Evolutionary conservation across 2,888 invertebrate genomes (phyloP).

Genomic region (Pycnomerus fuliginosus): DNA sequence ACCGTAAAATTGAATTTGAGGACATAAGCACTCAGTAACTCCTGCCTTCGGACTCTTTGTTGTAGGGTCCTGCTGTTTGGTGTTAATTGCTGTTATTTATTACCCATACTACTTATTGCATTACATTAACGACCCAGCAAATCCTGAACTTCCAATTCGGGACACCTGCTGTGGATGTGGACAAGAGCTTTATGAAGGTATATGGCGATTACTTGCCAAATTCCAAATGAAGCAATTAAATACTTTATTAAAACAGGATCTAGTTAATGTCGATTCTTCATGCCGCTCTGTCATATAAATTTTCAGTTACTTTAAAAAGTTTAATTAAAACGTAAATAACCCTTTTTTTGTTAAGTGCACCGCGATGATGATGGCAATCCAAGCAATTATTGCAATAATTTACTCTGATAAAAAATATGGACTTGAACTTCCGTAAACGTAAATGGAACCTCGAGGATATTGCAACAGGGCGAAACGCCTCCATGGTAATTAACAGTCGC

Average conservation of each 20-base stretch:
- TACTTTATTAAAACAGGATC: neutral
- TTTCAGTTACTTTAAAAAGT: slow-evolving; percentile 1
- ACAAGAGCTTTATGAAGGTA: neutral
- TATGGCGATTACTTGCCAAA: neutral
- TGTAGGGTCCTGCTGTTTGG: slow-evolving; percentile 5
- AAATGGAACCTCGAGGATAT: slow-evolving; percentile 19
- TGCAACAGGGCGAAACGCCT: slow-evolving; percentile 18
- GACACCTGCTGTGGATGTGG: neutral
- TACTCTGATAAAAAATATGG: slow-evolving; percentile 9
- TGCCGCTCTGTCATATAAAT: neutral
- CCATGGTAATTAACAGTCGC: slow-evolving; percentile 19
- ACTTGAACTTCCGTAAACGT: slow-evolving; percentile 14
- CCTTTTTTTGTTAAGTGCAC: neutral
- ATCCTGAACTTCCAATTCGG: neutral
- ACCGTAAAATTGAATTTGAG: slow-evolving; percentile 54
- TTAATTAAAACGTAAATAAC: slow-evolving; percentile 9
- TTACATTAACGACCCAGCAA: neutral
- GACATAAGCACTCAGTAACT: slow-evolving; percentile 18
- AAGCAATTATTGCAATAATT: slow-evolving; percentile 17
- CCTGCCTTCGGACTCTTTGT: no score
- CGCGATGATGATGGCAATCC: slow-evolving; percentile 7
- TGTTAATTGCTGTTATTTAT: slow-evolving; percentile 19
- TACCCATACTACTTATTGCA: slow-evolving; percentile 5
- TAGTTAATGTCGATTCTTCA: neutral
- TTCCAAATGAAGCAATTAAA: neutral